Percentiles rank a stretch among this genome's conserved stretches.
Evolutionary conservation across 2,888 invertebrate species (phyloP).

Genomic region (Hyles lineata): DNA sequence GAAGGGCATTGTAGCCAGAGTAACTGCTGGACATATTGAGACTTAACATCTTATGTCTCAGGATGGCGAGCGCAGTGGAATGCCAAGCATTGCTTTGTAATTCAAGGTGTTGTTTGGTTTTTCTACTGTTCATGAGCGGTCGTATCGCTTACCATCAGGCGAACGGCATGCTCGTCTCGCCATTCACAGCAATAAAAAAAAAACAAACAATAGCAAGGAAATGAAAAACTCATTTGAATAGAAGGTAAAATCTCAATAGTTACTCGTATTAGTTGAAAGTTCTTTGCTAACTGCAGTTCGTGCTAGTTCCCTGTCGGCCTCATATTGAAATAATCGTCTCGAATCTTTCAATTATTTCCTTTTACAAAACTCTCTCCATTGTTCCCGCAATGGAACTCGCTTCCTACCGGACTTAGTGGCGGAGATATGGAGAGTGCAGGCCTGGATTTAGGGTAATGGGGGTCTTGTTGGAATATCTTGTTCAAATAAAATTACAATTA

Average conservation of each 20-base stretch:
- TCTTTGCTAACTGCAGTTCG: conserved; percentile 24
- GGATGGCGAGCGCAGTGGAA: too few relatives aligned
- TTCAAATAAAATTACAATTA: background rate
- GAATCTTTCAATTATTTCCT: conserved; percentile 41
- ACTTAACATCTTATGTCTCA: too few relatives aligned
- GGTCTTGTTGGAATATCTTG: background rate
- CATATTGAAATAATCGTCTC: conserved; percentile 33
- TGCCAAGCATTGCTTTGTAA: too few relatives aligned
- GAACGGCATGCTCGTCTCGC: too few relatives aligned
- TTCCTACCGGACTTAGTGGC: background rate
- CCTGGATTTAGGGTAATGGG: background rate
- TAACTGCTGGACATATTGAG: too few relatives aligned
- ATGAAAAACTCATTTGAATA: conserved; percentile 16
- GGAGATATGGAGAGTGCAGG: background rate
- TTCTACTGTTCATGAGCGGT: too few relatives aligned
- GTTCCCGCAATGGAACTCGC: conserved; percentile 28
- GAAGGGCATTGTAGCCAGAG: too few relatives aligned
- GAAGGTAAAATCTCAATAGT: conserved; percentile 12
- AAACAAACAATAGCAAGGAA: background rate
- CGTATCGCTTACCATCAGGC: too few relatives aligned
- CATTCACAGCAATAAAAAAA: background rate
- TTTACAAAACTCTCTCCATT: conserved; percentile 38
- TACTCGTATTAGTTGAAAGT: conserved; percentile 29
- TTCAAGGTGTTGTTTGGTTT: too few relatives aligned
- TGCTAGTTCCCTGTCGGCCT: conserved; percentile 29